Percentiles rank a stretch among this genome's conserved stretches.
Conservation (phyloP, 2,797 vertebrate species). For the Melanotaenia trifasciata region DNA sequence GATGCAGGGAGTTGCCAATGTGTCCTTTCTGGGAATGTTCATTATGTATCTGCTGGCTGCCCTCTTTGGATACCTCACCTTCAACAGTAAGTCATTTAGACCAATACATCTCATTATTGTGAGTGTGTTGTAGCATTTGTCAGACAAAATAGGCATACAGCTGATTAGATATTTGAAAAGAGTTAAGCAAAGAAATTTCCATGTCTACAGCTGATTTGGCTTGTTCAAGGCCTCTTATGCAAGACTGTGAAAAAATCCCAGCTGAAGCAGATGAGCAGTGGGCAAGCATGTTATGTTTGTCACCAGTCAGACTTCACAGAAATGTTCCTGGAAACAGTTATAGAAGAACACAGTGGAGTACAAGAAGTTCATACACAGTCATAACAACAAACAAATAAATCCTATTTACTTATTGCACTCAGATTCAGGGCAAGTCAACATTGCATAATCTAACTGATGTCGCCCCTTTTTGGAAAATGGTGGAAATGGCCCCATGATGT, state of each 20-base stretch:
- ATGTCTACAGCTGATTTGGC: background rate
- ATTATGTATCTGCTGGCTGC: constrained; percentile 97
- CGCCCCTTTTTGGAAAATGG: background rate
- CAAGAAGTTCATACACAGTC: background rate
- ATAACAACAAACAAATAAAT: background rate
- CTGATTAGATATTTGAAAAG: no score
- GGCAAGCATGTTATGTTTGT: constrained; percentile 30
- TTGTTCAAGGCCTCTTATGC: constrained; percentile 21
- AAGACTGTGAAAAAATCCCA: constrained; percentile 56
- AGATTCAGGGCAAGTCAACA: background rate
- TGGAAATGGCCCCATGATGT: background rate
- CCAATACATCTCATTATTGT: background rate
- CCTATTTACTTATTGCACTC: background rate
- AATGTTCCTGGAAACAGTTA: constrained; percentile 48
- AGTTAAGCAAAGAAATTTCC: no score
- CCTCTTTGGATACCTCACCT: constrained; percentile 97
- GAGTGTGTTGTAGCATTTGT: background rate
- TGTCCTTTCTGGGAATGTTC: constrained; percentile 97
- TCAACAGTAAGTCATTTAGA: constrained; percentile 86
- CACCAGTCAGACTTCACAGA: background rate
- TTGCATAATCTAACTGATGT: background rate
- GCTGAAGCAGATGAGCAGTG: constrained; percentile 25
- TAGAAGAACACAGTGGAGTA: constrained; percentile 25
- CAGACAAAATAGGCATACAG: no score
- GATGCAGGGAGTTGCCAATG: constrained; percentile 96